A percentile compares a stretch with the other conserved stretches of the same genome.
These are phyloP conservation scores for Ptychoptera contaminata DNA, from an alignment of 2,888 invertebrate genomes.

Conservation along the genomic window DNA sequence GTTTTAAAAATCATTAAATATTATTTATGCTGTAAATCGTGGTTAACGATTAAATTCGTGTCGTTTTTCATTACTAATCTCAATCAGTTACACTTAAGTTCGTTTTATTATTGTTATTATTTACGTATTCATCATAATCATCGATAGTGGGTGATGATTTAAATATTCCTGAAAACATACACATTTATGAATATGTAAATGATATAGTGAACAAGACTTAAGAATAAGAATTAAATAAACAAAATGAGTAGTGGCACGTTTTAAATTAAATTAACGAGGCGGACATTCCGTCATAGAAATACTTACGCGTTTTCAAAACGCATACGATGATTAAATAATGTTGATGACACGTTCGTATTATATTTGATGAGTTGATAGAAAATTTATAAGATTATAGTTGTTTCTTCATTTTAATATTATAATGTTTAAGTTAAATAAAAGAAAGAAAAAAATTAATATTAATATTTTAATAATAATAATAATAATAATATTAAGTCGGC, in stretches of 20 bases:
- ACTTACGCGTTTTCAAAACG: not conserved
- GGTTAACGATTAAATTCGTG: no score
- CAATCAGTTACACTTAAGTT: no score
- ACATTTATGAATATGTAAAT: no score
- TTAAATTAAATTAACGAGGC: not conserved
- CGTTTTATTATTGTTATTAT: no score
- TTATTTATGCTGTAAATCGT: no score
- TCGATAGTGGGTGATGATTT: no score
- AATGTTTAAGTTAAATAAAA: no score
- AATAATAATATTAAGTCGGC: not conserved
- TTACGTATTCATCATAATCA: no score
- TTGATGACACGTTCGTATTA: not conserved
- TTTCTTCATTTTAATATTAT: not conserved
- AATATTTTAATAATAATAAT: not conserved
- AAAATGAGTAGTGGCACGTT: not conserved
- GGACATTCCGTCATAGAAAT: not conserved
- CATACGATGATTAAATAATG: not conserved
- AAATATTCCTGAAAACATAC: no score
- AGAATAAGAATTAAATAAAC: not conserved
- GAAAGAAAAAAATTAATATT: not conserved
- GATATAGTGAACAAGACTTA: no score
- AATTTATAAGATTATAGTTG: not conserved
- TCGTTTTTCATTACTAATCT: no score
- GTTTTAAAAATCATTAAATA: no score
- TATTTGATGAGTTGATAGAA: not conserved